Conservation (phyloP, 2,797 vertebrate genomes). For the Cirrhinus molitorella region DNA sequence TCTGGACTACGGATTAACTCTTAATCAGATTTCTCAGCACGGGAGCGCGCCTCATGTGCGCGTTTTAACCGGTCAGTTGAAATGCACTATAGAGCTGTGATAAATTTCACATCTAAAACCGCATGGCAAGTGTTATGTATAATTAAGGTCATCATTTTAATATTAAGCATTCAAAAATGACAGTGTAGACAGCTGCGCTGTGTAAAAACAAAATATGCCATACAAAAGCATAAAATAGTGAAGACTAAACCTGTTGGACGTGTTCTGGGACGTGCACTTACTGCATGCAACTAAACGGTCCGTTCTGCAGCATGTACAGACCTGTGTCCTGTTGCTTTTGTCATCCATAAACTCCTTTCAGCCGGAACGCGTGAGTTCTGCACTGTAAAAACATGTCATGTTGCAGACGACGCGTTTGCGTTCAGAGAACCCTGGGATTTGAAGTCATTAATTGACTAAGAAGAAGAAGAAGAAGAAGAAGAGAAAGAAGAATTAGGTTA, state of each 20-base stretch:
- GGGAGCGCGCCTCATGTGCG: background rate
- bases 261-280: background rate
- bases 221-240: background rate
- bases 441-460: background rate
- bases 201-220: background rate
- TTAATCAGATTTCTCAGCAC: conserved; percentile 6
- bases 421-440: conserved; percentile 24
- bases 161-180: background rate
- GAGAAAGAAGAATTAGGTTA: too few relatives aligned
- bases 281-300: background rate
- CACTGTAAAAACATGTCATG: background rate
- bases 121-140: background rate
- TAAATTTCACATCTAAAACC: background rate
- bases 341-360: background rate
- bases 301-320: background rate
- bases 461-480: background rate
- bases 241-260: background rate
- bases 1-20: background rate
- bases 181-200: background rate
- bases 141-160: background rate
- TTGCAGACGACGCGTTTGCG: background rate
- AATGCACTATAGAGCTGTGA: background rate
- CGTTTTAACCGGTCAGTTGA: background rate
- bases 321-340: background rate
- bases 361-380: background rate